Evolutionary conservation across 2,888 invertebrate species (phyloP).

Genomic region (Melanostoma scalare): DNA sequence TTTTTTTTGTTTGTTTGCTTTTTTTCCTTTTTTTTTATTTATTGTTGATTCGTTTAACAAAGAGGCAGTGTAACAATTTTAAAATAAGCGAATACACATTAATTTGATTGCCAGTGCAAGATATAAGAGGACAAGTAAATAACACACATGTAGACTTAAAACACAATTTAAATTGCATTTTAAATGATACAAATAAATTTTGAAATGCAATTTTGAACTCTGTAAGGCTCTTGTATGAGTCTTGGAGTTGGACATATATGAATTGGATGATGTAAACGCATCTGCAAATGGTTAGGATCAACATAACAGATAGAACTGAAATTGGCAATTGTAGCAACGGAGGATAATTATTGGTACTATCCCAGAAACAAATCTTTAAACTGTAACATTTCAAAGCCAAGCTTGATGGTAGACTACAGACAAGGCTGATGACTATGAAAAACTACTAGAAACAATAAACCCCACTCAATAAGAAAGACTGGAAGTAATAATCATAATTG

Average conservation of each 20-base stretch:
- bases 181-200: slow-evolving; percentile 60
- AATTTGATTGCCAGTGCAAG: slow-evolving; percentile 62
- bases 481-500: too few relatives aligned
- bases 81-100: slow-evolving; percentile 65
- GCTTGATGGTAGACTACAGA: too few relatives aligned
- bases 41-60: neutral
- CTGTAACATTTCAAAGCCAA: too few relatives aligned
- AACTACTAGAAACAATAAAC: too few relatives aligned
- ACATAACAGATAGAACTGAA: too few relatives aligned
- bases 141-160: slow-evolving; percentile 54
- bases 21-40: neutral
- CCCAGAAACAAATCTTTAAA: too few relatives aligned
- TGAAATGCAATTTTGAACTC: slow-evolving; percentile 28
- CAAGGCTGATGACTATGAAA: too few relatives aligned
- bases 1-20: neutral
- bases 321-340: too few relatives aligned
- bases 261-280: too few relatives aligned
- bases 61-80: slow-evolving; percentile 41
- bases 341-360: too few relatives aligned
- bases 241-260: neutral
- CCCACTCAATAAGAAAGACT: too few relatives aligned
- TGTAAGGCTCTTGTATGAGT: neutral
- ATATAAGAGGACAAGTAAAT: slow-evolving; percentile 49
- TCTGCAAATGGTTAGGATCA: too few relatives aligned
- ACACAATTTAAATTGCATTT: slow-evolving; percentile 64